phyloP scores from a whole-genome alignment of 2,113 vertebrate genomes.

The Corythoichthys haematopterus region DNA sequence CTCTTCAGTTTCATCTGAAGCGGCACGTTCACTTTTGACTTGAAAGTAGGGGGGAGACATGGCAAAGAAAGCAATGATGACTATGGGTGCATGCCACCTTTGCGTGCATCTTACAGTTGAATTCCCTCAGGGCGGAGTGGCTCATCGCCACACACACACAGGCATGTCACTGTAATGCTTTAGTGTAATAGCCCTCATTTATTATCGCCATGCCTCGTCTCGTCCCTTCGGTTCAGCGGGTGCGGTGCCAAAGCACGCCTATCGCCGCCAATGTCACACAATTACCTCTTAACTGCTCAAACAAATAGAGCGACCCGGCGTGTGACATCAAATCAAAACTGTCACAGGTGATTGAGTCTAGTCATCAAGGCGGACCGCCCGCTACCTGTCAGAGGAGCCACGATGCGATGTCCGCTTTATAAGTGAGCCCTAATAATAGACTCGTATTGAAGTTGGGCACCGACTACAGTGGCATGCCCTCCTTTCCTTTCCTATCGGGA shows the following conservation, averaged over 20 bases:
- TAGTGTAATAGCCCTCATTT: conserved; percentile 76
- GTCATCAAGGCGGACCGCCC: conserved; percentile 82
- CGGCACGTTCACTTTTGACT: conserved; percentile 24
- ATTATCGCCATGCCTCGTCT: conserved; percentile 76
- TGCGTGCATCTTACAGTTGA: conserved; percentile 63
- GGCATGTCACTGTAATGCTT: conserved; percentile 51
- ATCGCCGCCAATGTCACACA: conserved; percentile 93
- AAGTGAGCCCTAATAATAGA: conserved; percentile 96
- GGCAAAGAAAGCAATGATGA: conserved; percentile 49
- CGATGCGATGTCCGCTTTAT: conserved; percentile 70
- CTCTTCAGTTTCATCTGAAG: conserved; percentile 25
- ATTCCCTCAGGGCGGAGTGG: conserved; percentile 61
- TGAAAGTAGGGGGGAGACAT: conserved; percentile 30
- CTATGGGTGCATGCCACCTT: conserved; percentile 49
- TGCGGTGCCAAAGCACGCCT: conserved; percentile 73
- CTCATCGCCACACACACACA: conserved; percentile 52
- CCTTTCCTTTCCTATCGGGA: conserved; percentile 76
- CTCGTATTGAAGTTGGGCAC: conserved; percentile 72
- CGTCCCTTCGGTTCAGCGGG: conserved; percentile 71
- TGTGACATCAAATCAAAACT: conserved; percentile 99
- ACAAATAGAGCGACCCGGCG: conserved; percentile 94
- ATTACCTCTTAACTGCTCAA: conserved; percentile 99
- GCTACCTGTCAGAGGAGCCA: conserved; percentile 70
- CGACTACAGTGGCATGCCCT: conserved; percentile 84
- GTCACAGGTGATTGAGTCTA: conserved; percentile 99